Evolutionary conservation across 1,140 invertebrate genomes (phyloP), one percentile per base, ranked within the genome.

Genomic region (Lepidurus couesii): DNA sequence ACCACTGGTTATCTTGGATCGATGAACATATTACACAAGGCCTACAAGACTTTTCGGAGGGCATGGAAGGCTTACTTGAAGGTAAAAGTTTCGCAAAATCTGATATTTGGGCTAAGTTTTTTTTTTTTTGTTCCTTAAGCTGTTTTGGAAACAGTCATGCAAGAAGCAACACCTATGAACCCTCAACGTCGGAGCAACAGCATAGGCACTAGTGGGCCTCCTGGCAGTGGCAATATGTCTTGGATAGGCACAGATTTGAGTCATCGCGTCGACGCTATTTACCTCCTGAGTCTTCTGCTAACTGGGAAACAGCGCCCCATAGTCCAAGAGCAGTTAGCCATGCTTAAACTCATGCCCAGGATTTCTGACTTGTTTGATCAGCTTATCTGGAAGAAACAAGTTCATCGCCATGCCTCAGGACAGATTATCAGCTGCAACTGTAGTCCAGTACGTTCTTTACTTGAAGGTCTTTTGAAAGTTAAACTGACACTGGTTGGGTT

Each of bases 1-100:
- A 86, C 53, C 84, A 84, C 77, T 87, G 86, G 86, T 85, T 87
- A 83, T 83, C 84, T 75, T 87, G 85, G 85, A 86, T 87, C 74
- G 85, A 87, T 53, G 84, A 85, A 80, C 82, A 84, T 45, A 83
- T 86, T 81, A 82, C 83, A 42, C 83, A 85, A 80, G 85, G 84
- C 74, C 81, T 85, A 73, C 84, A 85, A 43, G 83, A 84, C 26
- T 85, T 84, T 74, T 78, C 26, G 53, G 53, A 79, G 42, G 77
- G 65, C 77, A 26, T 79, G 42, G 75, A 43, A 75, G 16, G 44
- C 11, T 80, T 74, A 74, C 43, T 80, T 75, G 53, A 79, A 77
- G 79, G 78, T 75, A 81, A 44, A 4, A 34, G 34, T 3, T 34
- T 34, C 34, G 34, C 34, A 34, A 34, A 34, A 3, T 77, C 7